A percentile compares a stretch with the other conserved stretches of the same genome.
Evolutionary conservation across 2,113 vertebrate genomes (phyloP).

Genomic region (Hippopotamus amphibius): DNA sequence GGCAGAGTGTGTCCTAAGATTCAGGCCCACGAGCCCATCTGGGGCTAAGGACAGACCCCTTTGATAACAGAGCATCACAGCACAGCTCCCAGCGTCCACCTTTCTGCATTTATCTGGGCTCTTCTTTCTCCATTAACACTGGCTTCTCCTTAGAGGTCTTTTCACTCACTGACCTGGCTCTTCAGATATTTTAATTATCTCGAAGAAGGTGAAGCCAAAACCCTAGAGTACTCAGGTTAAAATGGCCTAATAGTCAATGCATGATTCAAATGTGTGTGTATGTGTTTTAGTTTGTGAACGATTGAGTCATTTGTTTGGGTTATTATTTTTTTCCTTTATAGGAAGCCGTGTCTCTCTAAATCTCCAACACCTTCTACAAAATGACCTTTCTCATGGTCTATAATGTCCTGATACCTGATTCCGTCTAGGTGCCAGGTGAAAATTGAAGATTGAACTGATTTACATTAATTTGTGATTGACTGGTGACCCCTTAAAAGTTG

Average conservation of each 20-base stretch:
- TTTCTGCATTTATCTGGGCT: not conserved
- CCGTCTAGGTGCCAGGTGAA: not conserved
- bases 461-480: constrained; percentile 4
- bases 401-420: not conserved
- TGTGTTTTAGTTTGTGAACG: not conserved
- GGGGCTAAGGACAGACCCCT: not conserved
- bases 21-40: not conserved
- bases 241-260: not conserved
- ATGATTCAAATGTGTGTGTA: not conserved
- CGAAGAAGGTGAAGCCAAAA: not conserved
- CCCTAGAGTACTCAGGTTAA: not conserved
- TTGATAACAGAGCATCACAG: not conserved
- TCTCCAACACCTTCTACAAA: not conserved
- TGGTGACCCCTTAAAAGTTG: constrained; percentile 26
- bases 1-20: no score
- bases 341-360: not conserved
- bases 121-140: not conserved
- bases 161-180: not conserved
- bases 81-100: accelerated
- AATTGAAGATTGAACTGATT: not conserved
- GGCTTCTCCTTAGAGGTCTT: not conserved
- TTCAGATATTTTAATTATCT: not conserved
- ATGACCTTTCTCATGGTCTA: not conserved
- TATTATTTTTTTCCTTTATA: not conserved
- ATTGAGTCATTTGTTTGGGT: not conserved